Evolutionary conservation across 1,140 invertebrate species (phyloP), one percentile per base, ranked within the genome.

Genomic region (Coenobita brevimanus): DNA sequence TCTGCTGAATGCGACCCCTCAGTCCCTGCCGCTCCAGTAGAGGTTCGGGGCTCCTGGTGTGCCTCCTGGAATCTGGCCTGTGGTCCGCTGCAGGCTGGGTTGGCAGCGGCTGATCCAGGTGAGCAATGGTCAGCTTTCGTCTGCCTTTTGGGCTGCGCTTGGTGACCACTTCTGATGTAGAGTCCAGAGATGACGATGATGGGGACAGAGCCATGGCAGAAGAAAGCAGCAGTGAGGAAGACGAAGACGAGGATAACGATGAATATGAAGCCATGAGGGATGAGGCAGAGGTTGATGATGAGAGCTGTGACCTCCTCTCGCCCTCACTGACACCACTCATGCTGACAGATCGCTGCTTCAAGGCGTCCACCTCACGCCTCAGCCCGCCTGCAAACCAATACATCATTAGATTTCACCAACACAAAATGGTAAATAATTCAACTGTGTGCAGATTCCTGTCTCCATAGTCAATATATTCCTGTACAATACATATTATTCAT

Each of bases 81-180:
- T 69, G 85, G 2, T 87, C 85, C 41, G 41, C 8, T 43, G 76
- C 4, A 30, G 76, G 64, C 62, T 87, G 85, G 43, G 69, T 30
- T 54, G 76, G 27, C 36, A 73, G 30, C 21, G 64, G 64, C 46
- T 87, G 85, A 21, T 87, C 85, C 8, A 81, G 85, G 8, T 87
- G 85, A 38, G 62, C 76, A 38, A 87, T 87, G 15, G 85, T 87
- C 15, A 87, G 64, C 36, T 87, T 87, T n/a, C 85, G 57, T 57
- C 85, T 67, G 2, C 60, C 62, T 41, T 69, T 87, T 27, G 85
- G 85, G 62, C 85, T 87, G 33, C 67, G 79, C 46, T 80, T 87
- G 27, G 41, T n/a, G 67, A 54, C 27, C n/a, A 46, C 43, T 8
- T 87, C 85, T 8, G 33, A 15, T 41, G 46, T 33, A n/a, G 17